These are phyloP conservation scores for Montipora cactus DNA, from an alignment of 64 coral and sea anemone genomes.

Conservation along the genomic window DNA sequence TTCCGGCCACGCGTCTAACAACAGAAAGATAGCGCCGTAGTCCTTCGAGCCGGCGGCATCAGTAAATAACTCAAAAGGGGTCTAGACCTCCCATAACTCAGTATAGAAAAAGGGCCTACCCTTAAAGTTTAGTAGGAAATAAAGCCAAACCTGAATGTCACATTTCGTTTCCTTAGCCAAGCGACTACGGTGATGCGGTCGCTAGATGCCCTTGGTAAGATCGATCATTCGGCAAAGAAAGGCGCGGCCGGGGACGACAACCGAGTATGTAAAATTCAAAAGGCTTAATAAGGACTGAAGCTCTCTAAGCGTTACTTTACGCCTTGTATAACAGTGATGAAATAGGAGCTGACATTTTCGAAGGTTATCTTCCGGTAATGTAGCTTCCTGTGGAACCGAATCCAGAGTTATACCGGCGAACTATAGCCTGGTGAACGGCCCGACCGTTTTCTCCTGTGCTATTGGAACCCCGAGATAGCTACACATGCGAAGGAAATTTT, in stretches of 20 bases:
- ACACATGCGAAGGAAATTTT: not conserved
- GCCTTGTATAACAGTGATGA: not conserved
- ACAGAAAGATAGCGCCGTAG: conserved; percentile 22
- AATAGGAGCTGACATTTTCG: not conserved
- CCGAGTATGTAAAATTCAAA: not conserved
- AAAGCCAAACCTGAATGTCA: too few relatives aligned
- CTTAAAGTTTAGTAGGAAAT: too few relatives aligned
- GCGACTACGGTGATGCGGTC: not conserved
- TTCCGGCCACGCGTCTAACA: not conserved
- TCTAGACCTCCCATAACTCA: not conserved
- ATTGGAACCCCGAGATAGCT: not conserved
- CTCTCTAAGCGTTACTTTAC: not conserved
- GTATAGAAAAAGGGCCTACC: conserved; percentile 1
- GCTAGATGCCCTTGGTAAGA: not conserved
- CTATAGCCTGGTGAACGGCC: not conserved
- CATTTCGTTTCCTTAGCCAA: not conserved
- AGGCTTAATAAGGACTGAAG: not conserved
- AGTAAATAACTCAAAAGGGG: not conserved
- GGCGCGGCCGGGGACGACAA: not conserved
- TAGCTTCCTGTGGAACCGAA: not conserved
- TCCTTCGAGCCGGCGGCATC: too few relatives aligned
- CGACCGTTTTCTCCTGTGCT: not conserved
- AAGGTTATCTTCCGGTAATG: not conserved
- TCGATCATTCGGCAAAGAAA: not conserved
- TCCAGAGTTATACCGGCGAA: not conserved